Evolutionary conservation across 2,888 invertebrate genomes (phyloP), one percentile per base, ranked within the genome.

Genomic region (Nudaria mundana): DNA sequence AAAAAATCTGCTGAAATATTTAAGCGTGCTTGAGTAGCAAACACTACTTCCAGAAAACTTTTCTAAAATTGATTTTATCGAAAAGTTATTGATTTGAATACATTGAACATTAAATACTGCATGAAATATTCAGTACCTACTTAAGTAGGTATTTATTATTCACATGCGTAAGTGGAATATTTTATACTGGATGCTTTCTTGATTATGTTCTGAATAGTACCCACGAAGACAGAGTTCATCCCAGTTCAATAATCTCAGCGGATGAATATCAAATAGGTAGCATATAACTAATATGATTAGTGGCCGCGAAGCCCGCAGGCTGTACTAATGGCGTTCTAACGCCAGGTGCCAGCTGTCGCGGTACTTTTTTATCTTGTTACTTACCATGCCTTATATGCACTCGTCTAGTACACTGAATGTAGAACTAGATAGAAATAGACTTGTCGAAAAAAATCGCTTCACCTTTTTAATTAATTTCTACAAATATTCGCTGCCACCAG

Each of bases 341-440:
- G 66, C 76, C 74, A 71, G 63, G 67, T 71, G 76, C 76, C 84
- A 82, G 81, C 85, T 83, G 85, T 73, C 76, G 71, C 71, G 70
- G 71, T 49, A 65, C 72, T 82, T 83, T 87, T 85, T 84, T 84
- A 85, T 86, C 85, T 81, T 77, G 75, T 87, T 83, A 81, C 81
- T 76, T 76, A 76, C 81, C 76, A 76, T 77, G 69, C 84, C 85
- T 76, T 86, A 75, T 76, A 82, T 66, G 79, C 65, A 74, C 73
- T 66, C 79, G 78, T 78, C 77, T 84, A 77, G 81, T 76, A 80
- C 71, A 72, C 65, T 47, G 37, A 15, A 43, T 49, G 57, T 53
- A 84, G 84, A 76, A 25, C 35, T 30, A 43, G 10, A 11, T 40
- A 46, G n/a, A 11, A 3, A 0, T 12, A 54, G 52, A 58, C 25